Evolutionary conservation across 92 coral and sea anemone species (phyloP).

Genomic region (Phymanthus crucifer): DNA sequence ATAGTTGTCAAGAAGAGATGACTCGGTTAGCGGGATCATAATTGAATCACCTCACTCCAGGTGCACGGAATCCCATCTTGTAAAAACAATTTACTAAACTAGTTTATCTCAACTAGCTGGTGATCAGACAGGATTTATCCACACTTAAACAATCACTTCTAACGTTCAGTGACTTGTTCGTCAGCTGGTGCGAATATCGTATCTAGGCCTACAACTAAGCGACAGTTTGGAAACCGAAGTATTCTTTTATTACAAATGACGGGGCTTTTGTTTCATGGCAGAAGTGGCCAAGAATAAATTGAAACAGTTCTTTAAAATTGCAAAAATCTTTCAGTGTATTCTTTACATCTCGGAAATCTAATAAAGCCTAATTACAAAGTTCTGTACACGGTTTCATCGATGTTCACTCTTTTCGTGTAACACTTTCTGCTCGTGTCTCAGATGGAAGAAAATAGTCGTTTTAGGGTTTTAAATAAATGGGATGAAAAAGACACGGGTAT

Average conservation of each 20-base stretch:
- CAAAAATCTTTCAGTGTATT: not conserved
- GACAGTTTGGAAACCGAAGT: not conserved
- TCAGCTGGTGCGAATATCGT: not conserved
- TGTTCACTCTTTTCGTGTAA: not conserved
- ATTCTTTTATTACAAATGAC: constrained; percentile 12
- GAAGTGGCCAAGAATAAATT: not conserved
- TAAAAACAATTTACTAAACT: not conserved
- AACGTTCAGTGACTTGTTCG: not conserved
- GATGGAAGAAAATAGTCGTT: too few species aligned
- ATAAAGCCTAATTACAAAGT: not conserved
- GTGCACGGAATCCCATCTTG: not conserved
- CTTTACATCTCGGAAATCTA: not conserved
- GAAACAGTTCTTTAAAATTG: not conserved
- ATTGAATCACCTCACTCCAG: not conserved
- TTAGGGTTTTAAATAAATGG: too few species aligned
- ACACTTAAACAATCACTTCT: not conserved
- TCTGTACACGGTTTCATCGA: not conserved
- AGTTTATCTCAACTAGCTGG: too few species aligned
- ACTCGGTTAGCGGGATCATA: not conserved
- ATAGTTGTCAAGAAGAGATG: constrained; percentile 3
- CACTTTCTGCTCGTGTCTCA: not conserved
- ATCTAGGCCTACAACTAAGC: not conserved
- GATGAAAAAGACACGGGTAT: too few species aligned
- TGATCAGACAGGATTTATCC: too few species aligned
- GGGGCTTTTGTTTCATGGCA: not conserved